Evolutionary conservation across 2,888 invertebrate genomes (phyloP), one percentile per base, ranked within the genome.

Genomic region (Drosophila subquinaria): DNA sequence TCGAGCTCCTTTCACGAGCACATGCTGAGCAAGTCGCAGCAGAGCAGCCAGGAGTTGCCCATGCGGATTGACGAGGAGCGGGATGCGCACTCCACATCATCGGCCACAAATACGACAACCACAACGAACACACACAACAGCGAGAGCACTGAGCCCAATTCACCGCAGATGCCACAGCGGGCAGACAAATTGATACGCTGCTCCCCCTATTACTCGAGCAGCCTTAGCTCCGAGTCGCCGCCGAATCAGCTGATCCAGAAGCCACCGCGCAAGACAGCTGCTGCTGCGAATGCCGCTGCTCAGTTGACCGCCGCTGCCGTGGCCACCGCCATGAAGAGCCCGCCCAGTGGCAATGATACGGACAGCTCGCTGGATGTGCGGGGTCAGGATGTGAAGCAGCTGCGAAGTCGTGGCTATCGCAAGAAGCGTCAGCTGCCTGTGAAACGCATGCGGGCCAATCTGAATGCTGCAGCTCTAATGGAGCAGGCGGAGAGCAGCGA

Each of bases 151-250:
- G 92, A 92, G 60, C 92, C 92, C 36, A 92, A 78, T 40, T 93
- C 93, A 0, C 92, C 93, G 20, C 90, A 91, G 85, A 82, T 92
- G 90, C 90, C 91, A 36, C 90, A 88, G 62, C 89, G 93, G 15
- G 92, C 93, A 4, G 92, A 94, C 52, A 94, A 94, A 76, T 91
- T 96, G 35, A 94, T 95, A 0, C 95, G 95, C 89, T 96, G 96
- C 88, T 96, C 96, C 1, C 96, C 96, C 0, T 96, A 96, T 90
- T 96, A 96, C 91, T 96, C 96, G 33, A 96, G 96, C 86, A 96
- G 96, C 84, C 92, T 96, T 43, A 96, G 96, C 89, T 96, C 96
- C 0, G 96, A 96, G 82, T 95, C 96, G 30, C 96, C 96, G 2
- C 95, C 96, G 2, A 95, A 95, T 90, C 92, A 93, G 74, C 76